A percentile compares a stretch with the other conserved stretches of the same genome.
Conservation (phyloP, 2,113 vertebrate genomes). For the Neoarius graeffei region DNA sequence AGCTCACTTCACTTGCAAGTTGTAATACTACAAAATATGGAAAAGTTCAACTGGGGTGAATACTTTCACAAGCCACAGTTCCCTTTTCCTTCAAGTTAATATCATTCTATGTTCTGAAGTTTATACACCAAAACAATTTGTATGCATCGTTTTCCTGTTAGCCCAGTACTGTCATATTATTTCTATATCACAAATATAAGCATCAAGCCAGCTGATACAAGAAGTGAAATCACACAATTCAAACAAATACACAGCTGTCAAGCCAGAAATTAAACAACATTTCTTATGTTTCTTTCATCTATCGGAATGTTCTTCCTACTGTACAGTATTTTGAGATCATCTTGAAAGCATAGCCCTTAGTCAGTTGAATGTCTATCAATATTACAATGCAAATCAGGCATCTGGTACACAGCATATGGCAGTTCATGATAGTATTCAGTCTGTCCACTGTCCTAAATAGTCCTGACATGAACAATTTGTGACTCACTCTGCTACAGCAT, state of each 20-base stretch:
- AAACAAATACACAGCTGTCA: not conserved
- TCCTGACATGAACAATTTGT: slow-evolving; percentile 43
- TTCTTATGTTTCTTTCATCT: not conserved
- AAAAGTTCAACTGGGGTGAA: not conserved
- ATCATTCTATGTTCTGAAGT: not conserved
- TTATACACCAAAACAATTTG: not conserved
- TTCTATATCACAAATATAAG: not conserved
- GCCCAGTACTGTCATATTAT: not conserved
- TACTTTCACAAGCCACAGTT: not conserved
- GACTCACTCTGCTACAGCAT: slow-evolving; percentile 18
- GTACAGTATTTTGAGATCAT: not conserved
- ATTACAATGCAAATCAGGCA: slow-evolving; percentile 19
- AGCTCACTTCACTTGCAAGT: not conserved
- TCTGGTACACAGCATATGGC: slow-evolving; percentile 5
- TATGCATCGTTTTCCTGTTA: not conserved
- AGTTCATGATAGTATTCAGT: slow-evolving; percentile 17
- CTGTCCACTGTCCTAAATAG: slow-evolving; percentile 25
- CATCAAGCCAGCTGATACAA: not conserved
- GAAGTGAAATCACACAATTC: not conserved
- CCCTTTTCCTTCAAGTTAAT: not conserved
- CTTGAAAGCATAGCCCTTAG: not conserved
- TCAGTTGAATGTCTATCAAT: not conserved
- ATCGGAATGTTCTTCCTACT: not conserved
- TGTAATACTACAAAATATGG: not conserved
- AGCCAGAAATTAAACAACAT: not conserved